Base-by-base conservation (phyloP, 2,113 vertebrate species). In the Elgaria multicarinata region DNA sequence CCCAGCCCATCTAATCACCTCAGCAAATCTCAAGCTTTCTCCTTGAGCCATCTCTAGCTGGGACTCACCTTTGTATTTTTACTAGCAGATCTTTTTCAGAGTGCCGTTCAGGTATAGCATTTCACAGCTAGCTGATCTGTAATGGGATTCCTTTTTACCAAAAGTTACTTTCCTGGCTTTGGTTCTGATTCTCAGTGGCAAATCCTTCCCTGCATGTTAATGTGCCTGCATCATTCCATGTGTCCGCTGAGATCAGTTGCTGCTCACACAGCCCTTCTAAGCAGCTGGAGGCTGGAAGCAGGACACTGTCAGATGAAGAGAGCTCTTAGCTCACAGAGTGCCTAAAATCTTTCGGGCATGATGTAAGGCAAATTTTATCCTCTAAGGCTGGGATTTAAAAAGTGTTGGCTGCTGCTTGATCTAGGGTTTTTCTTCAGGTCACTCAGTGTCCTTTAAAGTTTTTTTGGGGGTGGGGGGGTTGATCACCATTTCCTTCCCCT, bases 101-200 rank as follows among this genome's bases (percentile, higher is more conserved):
- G 92, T 71, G 75, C 67, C 71, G 69, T 93, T 55, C 90, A 93
- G 93, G 92, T 91, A 91, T 64, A 12, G 88, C 31, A 89, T 96
- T 96, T 97, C 96, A 95, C 92, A 96, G 95, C 78, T 0, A 18
- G 88, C 67, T 95, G 94, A 90, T 90, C 91, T 58, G 84, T 92
- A 95, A 96, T 95, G 83, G 89, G 75, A 95, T 96, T 95, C 91
- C n/a, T 16, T 94, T 93, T 90, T 92, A 92, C 78, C 64, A 55
- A 66, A 90, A 95, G 87, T 78, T 87, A 76, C 89, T 96, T 96
- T 92, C 88, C 92, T 16, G 88, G 87, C 92, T 93, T 91, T 33
- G 8, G 78, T 93, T 89, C 88, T 91, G 95, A 95, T 96, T 76
- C 95, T 76, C 71, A 66, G 89, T 88, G 87, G 91, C 92, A 94